Percentiles rank a stretch among this genome's conserved stretches.
phyloP scores from a whole-genome alignment of 2,113 vertebrate species.

The Myotis yumanensis region DNA sequence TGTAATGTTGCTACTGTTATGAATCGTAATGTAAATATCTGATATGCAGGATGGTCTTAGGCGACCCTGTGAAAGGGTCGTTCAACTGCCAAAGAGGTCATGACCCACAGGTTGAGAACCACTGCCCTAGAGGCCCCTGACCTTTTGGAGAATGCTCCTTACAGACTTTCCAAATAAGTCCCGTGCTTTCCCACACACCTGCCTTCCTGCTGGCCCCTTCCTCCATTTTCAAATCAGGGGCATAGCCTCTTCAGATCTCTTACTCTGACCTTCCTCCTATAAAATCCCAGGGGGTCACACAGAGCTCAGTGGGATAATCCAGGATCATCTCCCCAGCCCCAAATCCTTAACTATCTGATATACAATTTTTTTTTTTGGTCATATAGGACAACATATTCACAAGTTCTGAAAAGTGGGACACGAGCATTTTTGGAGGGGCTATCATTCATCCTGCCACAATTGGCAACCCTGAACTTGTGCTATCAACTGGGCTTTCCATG shows the following conservation, averaged over 20 bases:
- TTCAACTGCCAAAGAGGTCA: too few relatives aligned
- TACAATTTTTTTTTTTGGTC: neutral
- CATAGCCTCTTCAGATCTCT: neutral
- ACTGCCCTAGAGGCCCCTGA: too few relatives aligned
- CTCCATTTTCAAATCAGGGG: neutral
- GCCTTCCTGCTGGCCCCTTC: accelerated
- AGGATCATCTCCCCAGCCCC: neutral
- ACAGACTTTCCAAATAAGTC: too few relatives aligned
- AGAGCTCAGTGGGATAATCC: neutral
- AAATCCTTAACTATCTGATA: neutral
- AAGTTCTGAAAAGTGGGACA: neutral
- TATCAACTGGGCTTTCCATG: neutral
- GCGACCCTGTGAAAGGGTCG: too few relatives aligned
- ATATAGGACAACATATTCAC: neutral
- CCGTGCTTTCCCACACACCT: too few relatives aligned
- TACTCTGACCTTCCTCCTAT: neutral
- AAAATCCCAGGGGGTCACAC: neutral
- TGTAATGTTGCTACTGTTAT: too few relatives aligned
- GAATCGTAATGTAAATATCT: too few relatives aligned
- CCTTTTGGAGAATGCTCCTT: too few relatives aligned
- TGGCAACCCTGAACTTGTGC: too few relatives aligned
- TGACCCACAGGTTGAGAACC: too few relatives aligned
- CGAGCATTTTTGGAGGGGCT: neutral
- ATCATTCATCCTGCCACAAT: too few relatives aligned
- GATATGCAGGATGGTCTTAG: too few relatives aligned